A percentile compares a stretch with the other conserved stretches of the same genome.
These are phyloP conservation scores for Labroides dimidiatus DNA, from an alignment of 2,797 vertebrate species.

Conservation along the genomic window DNA sequence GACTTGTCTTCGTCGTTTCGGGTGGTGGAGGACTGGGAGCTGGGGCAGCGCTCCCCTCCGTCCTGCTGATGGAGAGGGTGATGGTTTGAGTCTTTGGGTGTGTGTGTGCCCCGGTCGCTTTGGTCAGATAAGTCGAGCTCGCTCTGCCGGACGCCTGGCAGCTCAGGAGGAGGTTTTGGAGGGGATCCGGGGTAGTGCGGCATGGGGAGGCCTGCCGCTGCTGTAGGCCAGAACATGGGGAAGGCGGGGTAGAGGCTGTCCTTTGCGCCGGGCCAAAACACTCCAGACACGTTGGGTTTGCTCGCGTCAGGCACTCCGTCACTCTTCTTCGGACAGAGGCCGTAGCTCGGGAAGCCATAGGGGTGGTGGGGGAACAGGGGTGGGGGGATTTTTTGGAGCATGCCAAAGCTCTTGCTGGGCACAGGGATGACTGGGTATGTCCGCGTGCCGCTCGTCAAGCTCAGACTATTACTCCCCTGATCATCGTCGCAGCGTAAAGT, in stretches of 20 bases:
- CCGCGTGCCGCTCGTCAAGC: conserved; percentile 80
- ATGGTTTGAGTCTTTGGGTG: conserved; percentile 79
- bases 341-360: conserved; percentile 93
- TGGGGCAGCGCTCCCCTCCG: conserved; percentile 79
- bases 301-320: conserved; percentile 81
- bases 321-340: conserved; percentile 93
- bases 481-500: conserved; percentile 81
- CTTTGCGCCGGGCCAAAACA: conserved; percentile 92
- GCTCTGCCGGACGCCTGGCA: conserved; percentile 73
- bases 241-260: conserved; percentile 90
- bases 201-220: conserved; percentile 87
- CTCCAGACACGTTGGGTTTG: conserved; percentile 79
- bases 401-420: conserved; percentile 93
- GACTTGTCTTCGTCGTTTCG: conserved; percentile 84
- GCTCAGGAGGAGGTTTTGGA: conserved; percentile 84
- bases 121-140: conserved; percentile 82
- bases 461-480: conserved; percentile 64
- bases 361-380: conserved; percentile 95
- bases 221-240: conserved; percentile 94
- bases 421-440: conserved; percentile 96
- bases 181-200: conserved; percentile 89
- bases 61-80: conserved; percentile 66
- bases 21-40: conserved; percentile 79
- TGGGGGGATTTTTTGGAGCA: conserved; percentile 94
- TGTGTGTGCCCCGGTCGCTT: conserved; percentile 80